Evolutionary conservation across 2,797 vertebrate genomes (phyloP).

Genomic region (Aulostomus chinensis): DNA sequence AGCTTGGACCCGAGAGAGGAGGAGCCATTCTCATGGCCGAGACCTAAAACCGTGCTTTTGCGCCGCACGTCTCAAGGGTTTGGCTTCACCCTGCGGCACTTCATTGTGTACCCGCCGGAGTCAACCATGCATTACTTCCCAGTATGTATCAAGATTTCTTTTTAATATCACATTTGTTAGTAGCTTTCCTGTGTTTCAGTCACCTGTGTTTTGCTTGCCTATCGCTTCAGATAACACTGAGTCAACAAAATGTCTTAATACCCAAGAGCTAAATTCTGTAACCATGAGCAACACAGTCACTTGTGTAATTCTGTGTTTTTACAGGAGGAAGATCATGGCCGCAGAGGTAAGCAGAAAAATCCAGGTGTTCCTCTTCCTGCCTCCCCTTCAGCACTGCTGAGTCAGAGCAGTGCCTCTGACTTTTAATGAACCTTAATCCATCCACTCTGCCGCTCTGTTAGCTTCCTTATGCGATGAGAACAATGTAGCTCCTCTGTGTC

Average conservation of each 20-base stretch:
- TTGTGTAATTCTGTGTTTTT: conserved; percentile 40
- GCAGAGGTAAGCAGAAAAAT: conserved; percentile 74
- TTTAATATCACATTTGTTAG: not conserved
- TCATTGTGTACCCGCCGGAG: conserved; percentile 98
- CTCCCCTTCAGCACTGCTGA: conserved; percentile 39
- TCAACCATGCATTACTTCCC: conserved; percentile 89
- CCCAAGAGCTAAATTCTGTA: conserved; percentile 3
- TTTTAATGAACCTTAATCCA: conserved; percentile 58
- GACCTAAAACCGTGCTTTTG: conserved; percentile 89
- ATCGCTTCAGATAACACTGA: conserved; percentile 1
- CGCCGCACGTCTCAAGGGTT: conserved; percentile 92
- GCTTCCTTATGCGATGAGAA: conserved; percentile 51
- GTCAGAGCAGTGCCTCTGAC: conserved; percentile 50
- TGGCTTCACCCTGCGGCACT: conserved; percentile 97
- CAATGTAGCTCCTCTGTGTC: conserved; percentile 57
- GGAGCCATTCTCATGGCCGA: conserved; percentile 92
- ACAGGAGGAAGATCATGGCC: conserved; percentile 78
- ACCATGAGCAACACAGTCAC: conserved; percentile 29
- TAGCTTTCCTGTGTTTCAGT: not conserved
- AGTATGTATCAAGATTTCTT: conserved; percentile 72
- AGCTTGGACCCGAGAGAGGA: conserved; percentile 86
- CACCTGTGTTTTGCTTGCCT: conserved; percentile 11
- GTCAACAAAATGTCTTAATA: conserved; percentile 25
- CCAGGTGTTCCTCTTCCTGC: conserved; percentile 13
- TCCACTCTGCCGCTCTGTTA: conserved; percentile 39